A percentile compares a stretch with the other conserved stretches of the same genome.
Evolutionary conservation across 2,113 vertebrate genomes (phyloP).

Genomic region (Heloderma charlesbogerti): DNA sequence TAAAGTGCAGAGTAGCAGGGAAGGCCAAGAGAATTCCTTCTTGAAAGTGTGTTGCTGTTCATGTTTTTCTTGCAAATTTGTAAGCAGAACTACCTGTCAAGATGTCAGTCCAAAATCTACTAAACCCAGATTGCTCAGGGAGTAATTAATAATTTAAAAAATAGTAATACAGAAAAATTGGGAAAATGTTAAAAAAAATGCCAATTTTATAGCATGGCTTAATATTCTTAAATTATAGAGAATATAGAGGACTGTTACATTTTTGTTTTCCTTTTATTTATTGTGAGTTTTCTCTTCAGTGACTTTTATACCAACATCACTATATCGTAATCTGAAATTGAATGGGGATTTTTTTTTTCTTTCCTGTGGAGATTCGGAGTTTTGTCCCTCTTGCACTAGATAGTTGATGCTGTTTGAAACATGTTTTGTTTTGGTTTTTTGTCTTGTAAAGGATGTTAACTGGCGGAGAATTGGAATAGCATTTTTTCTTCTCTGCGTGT

Average conservation of each 20-base stretch:
- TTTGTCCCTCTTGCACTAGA: slow-evolving; percentile 82
- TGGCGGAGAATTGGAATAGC: slow-evolving; percentile 64
- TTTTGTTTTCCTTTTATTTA: slow-evolving; percentile 76
- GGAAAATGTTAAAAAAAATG: slow-evolving; percentile 69
- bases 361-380: slow-evolving; percentile 82
- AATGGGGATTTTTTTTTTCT: slow-evolving; percentile 52
- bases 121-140: slow-evolving; percentile 79
- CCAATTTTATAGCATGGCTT: slow-evolving; percentile 79
- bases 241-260: slow-evolving; percentile 83
- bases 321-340: slow-evolving; percentile 62
- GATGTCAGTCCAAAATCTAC: slow-evolving; percentile 75
- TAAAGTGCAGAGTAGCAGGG: slow-evolving; percentile 58
- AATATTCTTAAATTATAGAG: slow-evolving; percentile 83
- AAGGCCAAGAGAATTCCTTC: slow-evolving; percentile 68
- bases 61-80: slow-evolving; percentile 76
- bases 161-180: slow-evolving; percentile 73
- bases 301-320: slow-evolving; percentile 71
- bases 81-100: slow-evolving; percentile 82
- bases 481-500: slow-evolving; percentile 42
- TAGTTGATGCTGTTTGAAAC: slow-evolving; percentile 74
- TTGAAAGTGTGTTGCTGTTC: slow-evolving; percentile 66
- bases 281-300: slow-evolving; percentile 69
- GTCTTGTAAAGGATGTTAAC: slow-evolving; percentile 66
- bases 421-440: slow-evolving; percentile 47
- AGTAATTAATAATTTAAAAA: slow-evolving; percentile 77